These are phyloP conservation scores for Apodemus sylvaticus DNA, from an alignment of 2,113 vertebrate genomes.

Conservation along the genomic window DNA sequence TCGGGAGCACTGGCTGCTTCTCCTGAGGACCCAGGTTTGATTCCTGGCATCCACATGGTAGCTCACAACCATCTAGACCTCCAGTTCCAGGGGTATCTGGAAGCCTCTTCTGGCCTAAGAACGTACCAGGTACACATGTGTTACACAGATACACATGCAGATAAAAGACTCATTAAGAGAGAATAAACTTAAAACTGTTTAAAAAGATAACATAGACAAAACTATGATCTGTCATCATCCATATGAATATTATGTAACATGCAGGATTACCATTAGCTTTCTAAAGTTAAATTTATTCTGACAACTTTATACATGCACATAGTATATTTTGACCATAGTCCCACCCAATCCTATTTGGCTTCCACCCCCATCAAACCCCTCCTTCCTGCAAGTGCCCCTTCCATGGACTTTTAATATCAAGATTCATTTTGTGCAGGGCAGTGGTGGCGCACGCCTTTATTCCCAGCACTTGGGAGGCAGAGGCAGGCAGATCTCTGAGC, in stretches of 20 bases:
- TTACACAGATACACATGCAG: not conserved
- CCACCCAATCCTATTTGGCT: not conserved
- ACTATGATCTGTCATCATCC: not conserved
- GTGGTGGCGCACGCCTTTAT: too few relatives aligned
- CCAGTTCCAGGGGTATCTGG: not conserved
- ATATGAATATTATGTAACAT: not conserved
- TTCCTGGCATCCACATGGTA: not conserved
- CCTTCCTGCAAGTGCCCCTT: not conserved
- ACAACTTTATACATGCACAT: not conserved
- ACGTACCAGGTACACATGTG: not conserved
- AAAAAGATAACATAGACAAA: not conserved
- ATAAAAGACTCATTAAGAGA: not conserved
- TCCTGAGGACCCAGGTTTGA: not conserved
- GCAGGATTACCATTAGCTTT: not conserved
- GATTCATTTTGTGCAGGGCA: too few relatives aligned
- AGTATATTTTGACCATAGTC: not conserved
- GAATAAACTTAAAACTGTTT: not conserved
- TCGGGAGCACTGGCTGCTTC: not conserved
- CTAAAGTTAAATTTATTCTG: not conserved
- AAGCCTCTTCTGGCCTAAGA: not conserved
- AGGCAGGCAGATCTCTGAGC: too few relatives aligned
- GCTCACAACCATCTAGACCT: not conserved
- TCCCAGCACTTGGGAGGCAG: too few relatives aligned
- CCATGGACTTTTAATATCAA: not conserved
- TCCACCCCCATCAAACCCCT: not conserved